phyloP scores from a whole-genome alignment of 2,888 invertebrate species.

The Belgica antarctica region DNA sequence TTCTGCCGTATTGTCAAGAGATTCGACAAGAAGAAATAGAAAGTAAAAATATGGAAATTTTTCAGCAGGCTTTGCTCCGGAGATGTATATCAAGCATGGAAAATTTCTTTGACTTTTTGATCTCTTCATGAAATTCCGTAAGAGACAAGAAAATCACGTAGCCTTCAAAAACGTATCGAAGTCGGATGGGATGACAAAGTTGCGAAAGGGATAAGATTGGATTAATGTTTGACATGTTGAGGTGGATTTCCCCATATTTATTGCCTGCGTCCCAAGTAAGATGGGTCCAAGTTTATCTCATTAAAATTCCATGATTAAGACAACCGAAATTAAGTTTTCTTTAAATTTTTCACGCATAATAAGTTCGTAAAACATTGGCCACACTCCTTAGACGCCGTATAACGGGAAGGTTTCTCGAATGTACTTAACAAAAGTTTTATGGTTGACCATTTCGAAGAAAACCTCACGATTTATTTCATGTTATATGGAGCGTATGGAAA shows the following conservation, averaged over 20 bases:
- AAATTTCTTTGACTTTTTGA: no score
- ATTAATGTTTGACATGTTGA: constrained; percentile 5
- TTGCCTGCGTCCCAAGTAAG: neutral
- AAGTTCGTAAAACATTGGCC: constrained; percentile 2
- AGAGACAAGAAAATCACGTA: no score
- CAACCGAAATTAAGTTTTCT: neutral
- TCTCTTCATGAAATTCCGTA: no score
- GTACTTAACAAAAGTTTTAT: neutral
- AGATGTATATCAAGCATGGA: no score
- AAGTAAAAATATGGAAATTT: no score
- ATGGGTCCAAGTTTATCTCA: neutral
- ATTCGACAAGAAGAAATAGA: no score
- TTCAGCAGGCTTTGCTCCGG: no score
- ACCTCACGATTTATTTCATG: constrained; percentile 35
- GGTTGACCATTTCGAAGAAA: constrained; percentile 24
- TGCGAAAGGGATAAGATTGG: neutral
- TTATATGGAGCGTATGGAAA: constrained; percentile 7
- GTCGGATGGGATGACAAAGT: neutral
- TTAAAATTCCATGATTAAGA: constrained; percentile 1
- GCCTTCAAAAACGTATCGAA: no score
- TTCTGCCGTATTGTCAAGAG: no score
- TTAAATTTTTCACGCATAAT: neutral
- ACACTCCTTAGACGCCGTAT: neutral
- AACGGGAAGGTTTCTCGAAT: neutral
- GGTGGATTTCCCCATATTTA: neutral